Conservation (phyloP, 2,888 invertebrate species). For the Blastobasis lacticolella region DNA sequence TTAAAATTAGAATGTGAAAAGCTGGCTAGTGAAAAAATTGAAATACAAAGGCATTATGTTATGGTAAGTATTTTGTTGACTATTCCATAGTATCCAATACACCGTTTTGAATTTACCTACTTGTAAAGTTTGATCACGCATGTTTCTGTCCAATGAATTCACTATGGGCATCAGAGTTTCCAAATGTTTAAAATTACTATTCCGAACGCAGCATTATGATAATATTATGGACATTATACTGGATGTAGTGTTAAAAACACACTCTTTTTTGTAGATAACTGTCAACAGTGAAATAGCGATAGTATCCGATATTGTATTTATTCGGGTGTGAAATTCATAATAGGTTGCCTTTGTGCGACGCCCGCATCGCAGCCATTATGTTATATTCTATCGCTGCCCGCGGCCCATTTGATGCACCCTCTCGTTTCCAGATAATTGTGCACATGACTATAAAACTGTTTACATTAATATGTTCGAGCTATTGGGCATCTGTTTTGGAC, state of each 20-base stretch:
- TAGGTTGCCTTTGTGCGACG: conserved; percentile 37
- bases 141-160: too few species aligned
- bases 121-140: too few species aligned
- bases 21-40: conserved; percentile 90
- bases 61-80: conserved; percentile 78
- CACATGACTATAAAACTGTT: conserved; percentile 20
- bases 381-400: conserved; percentile 30
- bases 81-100: too few species aligned
- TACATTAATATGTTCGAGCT: conserved; percentile 15
- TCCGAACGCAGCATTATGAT: too few species aligned
- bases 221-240: too few species aligned
- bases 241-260: too few species aligned
- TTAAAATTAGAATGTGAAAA: conserved; percentile 93
- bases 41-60: conserved; percentile 92
- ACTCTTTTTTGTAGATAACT: too few species aligned
- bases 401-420: conserved; percentile 30
- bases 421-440: conserved; percentile 25
- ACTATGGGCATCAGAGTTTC: too few species aligned
- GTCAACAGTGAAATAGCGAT: conserved; percentile 39
- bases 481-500: conserved; percentile 16
- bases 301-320: conserved; percentile 37
- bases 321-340: conserved; percentile 49
- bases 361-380: conserved; percentile 46
- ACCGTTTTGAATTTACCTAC: too few species aligned
- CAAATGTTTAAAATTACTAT: too few species aligned